Evolutionary conservation across 2,888 invertebrate genomes (phyloP).

Genomic region (Beris morrisii): DNA sequence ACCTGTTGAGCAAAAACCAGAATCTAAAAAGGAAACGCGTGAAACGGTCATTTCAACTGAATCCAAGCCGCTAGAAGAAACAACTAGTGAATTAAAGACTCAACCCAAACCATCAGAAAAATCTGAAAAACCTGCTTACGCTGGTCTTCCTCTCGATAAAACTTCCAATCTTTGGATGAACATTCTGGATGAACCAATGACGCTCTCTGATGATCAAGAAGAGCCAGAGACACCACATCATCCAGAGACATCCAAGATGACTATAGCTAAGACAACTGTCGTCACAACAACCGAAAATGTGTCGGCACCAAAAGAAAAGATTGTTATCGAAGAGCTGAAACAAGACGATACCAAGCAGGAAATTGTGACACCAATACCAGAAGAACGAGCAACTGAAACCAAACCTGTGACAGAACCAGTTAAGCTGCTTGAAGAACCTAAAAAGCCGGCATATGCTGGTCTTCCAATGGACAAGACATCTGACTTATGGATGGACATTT

Average conservation of each 20-base stretch:
- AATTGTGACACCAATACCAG: background rate
- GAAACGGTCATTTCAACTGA: no score
- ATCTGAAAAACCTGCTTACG: slow-evolving; percentile 42
- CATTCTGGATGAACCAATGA: slow-evolving; percentile 46
- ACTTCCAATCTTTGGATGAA: slow-evolving; percentile 49
- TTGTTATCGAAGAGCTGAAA: background rate
- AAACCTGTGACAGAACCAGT: background rate
- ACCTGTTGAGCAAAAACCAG: no score
- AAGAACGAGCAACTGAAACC: background rate
- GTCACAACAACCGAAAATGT: background rate
- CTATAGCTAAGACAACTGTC: background rate
- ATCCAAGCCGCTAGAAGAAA: background rate
- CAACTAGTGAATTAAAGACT: background rate
- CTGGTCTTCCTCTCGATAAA: slow-evolving; percentile 47
- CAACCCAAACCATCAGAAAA: slow-evolving; percentile 7
- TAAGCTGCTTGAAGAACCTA: no score
- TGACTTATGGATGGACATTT: slow-evolving; percentile 49
- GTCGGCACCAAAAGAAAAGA: background rate
- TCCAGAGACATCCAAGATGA: background rate
- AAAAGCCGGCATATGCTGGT: no score
- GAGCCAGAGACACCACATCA: slow-evolving; percentile 1
- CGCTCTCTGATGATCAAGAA: slow-evolving; percentile 41
- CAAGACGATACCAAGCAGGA: background rate
- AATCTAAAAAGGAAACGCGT: no score
- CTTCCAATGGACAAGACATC: slow-evolving; percentile 48